phyloP scores from a whole-genome alignment of 2,888 invertebrate species.

The Phalangium opilio region DNA sequence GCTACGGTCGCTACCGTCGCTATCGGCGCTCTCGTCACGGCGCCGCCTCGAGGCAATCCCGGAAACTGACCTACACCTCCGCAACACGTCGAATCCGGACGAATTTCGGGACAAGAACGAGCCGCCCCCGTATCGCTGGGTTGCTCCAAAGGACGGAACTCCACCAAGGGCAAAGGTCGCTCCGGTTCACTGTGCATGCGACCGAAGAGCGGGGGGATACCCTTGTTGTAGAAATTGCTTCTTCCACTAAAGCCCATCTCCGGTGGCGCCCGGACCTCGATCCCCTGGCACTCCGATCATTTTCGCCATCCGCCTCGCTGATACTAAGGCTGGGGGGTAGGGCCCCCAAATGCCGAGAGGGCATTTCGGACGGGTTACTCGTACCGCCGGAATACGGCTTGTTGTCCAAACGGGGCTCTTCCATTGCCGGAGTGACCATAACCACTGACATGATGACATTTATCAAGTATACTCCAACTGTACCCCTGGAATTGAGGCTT shows the following conservation, averaged over 20 bases:
- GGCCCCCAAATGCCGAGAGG: constrained; percentile 1
- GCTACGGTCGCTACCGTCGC: constrained; percentile 1
- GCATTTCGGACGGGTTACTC: background rate
- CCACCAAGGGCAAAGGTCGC: constrained; percentile 18
- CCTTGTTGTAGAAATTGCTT: background rate
- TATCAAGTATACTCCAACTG: too few species aligned
- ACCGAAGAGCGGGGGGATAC: constrained; percentile 17
- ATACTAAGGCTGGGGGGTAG: constrained; percentile 14
- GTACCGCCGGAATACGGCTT: constrained; percentile 1
- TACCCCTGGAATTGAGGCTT: too few species aligned
- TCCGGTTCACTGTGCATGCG: constrained; percentile 22
- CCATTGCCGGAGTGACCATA: constrained; percentile 22
- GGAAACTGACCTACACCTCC: constrained; percentile 6
- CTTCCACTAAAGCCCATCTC: too few species aligned
- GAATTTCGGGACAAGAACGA: constrained; percentile 21
- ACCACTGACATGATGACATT: constrained; percentile 18
- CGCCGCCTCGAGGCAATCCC: background rate
- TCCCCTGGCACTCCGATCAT: too few species aligned
- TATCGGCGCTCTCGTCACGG: background rate
- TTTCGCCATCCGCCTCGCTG: constrained; percentile 11
- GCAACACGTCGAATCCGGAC: constrained; percentile 16
- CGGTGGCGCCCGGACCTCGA: too few species aligned
- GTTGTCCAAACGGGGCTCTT: constrained; percentile 13
- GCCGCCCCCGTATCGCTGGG: constrained; percentile 9
- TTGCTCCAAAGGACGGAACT: constrained; percentile 18